A percentile compares a stretch with the other conserved stretches of the same genome.
Evolutionary conservation across 1,140 invertebrate genomes (phyloP).

Genomic region (Anthonomus grandis): DNA sequence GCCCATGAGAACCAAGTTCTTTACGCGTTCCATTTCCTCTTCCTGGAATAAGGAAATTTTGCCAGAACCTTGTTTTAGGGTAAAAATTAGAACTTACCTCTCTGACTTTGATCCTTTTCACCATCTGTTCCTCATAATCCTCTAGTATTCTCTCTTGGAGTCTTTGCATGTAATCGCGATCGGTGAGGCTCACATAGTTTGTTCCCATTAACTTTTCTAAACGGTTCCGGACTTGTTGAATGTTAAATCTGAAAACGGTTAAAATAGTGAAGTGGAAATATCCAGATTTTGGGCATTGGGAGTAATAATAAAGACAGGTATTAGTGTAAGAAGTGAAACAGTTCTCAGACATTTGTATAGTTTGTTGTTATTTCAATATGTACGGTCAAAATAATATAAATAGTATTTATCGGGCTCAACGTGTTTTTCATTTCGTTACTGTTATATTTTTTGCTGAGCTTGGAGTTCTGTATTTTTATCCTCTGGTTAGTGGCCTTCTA

Average conservation of each 20-base stretch:
- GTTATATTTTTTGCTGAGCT: too few species aligned
- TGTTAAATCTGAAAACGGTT: slow-evolving; percentile 51
- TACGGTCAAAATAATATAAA: too few species aligned
- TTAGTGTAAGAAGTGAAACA: too few species aligned
- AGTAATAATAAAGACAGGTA: too few species aligned
- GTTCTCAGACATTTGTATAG: too few species aligned
- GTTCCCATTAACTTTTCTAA: slow-evolving; percentile 64
- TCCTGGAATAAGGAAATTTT: slow-evolving; percentile 47
- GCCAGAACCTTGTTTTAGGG: not conserved
- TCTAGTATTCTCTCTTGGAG: slow-evolving; percentile 58
- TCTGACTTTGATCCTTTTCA: slow-evolving; percentile 59
- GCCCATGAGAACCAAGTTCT: slow-evolving; percentile 62
- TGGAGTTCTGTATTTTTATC: too few species aligned
- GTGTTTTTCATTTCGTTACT: too few species aligned
- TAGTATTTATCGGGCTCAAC: too few species aligned
- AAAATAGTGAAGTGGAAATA: too few species aligned
- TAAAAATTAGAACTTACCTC: slow-evolving; percentile 50
- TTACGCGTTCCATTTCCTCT: slow-evolving; percentile 64
- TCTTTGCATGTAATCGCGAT: slow-evolving; percentile 62
- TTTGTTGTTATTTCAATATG: too few species aligned
- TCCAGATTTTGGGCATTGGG: too few species aligned
- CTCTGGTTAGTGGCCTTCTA: too few species aligned
- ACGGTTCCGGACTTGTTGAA: slow-evolving; percentile 54
- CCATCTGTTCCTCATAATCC: slow-evolving; percentile 59
- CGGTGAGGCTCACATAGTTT: slow-evolving; percentile 61